Percentiles rank a stretch among this genome's conserved stretches.
Conservation (phyloP, 2,888 invertebrate genomes). For the Parascotia fuliginaria region DNA sequence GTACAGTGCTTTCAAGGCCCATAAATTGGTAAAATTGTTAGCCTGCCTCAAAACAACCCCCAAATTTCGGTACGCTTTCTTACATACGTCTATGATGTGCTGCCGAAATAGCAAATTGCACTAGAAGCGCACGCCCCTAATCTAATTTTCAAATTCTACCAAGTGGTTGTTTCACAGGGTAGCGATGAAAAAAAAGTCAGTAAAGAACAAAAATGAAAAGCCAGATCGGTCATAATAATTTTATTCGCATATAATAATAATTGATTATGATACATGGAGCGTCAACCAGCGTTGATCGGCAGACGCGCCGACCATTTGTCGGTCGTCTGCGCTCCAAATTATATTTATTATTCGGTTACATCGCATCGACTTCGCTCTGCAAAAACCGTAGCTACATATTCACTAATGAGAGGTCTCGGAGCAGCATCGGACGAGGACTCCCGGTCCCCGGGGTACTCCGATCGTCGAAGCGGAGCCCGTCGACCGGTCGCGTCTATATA, state of each 20-base stretch:
- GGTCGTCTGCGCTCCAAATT: constrained; percentile 72
- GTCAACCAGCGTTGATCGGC: constrained; percentile 64
- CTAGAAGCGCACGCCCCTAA: too few relatives aligned
- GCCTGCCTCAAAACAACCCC: too few relatives aligned
- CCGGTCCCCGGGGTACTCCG: constrained; percentile 61
- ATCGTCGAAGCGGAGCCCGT: constrained; percentile 63
- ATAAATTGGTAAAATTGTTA: too few relatives aligned
- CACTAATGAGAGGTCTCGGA: constrained; percentile 83
- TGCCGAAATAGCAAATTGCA: too few relatives aligned
- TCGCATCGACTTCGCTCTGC: constrained; percentile 78
- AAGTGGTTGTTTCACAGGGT: too few relatives aligned
- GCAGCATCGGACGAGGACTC: constrained; percentile 74
- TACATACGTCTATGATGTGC: too few relatives aligned
- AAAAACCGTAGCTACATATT: constrained; percentile 81
- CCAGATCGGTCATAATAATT: constrained; percentile 79
- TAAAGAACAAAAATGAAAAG: constrained; percentile 40
- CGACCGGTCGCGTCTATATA: constrained; percentile 74
- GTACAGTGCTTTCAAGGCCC: too few relatives aligned
- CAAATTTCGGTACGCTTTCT: too few relatives aligned
- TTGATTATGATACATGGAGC: constrained; percentile 85
- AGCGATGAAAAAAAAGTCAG: too few relatives aligned
- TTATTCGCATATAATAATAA: constrained; percentile 85
- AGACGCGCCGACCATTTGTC: constrained; percentile 57
- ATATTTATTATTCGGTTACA: constrained; percentile 80
- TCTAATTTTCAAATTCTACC: too few relatives aligned